Evolutionary conservation across 2,113 vertebrate genomes (phyloP), one percentile per base, ranked within the genome.

Genomic region (Anoura caudifer): DNA sequence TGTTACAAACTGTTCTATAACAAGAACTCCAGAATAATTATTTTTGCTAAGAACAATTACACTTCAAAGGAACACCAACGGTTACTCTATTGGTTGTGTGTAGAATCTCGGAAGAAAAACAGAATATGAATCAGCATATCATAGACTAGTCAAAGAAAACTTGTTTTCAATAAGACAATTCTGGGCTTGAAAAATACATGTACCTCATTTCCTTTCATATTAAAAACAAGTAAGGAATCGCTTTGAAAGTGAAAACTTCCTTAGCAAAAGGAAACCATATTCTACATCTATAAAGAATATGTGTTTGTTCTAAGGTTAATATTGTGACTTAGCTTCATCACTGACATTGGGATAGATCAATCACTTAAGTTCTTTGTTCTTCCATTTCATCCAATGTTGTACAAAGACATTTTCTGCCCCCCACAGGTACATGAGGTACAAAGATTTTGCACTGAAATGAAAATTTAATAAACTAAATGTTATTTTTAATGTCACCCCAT

Each of bases 21-120:
- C 85, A 95, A 96, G 80, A 87, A 94, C 72, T 95, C 28, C 36
- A 88, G 61, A 90, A 96, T 95, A 92, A 97, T 91, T 96, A 96
- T 97, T 98, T 97, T 95, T 95, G 50, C 91, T 96, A 97, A 95
- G 61, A 95, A 97, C 85, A 97, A 95, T 92, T 76, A 95, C 8
- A 95, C 97, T 96, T 98, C 93, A 97, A 97, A 98, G 88, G 72
- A 76, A 13, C 9, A 54, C 36, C n/a, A 54, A 67, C 8, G 36
- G 76, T 76, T 88, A 82, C 36, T 76, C n/a, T 38, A 59, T 2
- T 70, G 69, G 75, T 65, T 87, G 50, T 50, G 11, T 84, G 22
- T 43, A 59, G 4, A 81, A 59, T 85, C 80, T 77, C 90, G 28
- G 77, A 90, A 94, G 91, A 87, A 94, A 97, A 96, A 90, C 90